phyloP scores from a whole-genome alignment of 2,797 vertebrate species.

The Paguma larvata region DNA sequence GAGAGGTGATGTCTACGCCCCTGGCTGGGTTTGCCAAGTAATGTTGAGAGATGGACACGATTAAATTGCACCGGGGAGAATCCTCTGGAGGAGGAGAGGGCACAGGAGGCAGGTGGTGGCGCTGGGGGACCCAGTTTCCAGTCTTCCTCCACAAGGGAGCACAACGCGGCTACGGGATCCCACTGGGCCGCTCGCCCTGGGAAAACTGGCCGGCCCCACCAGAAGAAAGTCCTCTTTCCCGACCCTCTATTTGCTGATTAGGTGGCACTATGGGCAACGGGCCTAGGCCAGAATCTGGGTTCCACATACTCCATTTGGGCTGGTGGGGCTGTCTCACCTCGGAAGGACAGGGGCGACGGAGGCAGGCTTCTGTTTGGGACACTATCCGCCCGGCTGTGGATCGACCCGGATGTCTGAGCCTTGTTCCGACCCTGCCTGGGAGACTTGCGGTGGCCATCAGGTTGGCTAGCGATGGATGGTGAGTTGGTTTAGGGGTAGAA shows the following conservation, averaged over 20 bases:
- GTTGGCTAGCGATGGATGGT: neutral
- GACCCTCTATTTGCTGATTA: neutral
- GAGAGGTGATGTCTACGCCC: constrained; percentile 79
- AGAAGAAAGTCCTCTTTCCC: neutral
- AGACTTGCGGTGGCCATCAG: accelerated
- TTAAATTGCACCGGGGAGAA: neutral
- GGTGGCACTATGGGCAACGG: accelerated
- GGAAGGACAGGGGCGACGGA: neutral
- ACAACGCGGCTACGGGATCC: neutral
- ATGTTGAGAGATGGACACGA: constrained; percentile 80
- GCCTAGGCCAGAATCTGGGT: neutral
- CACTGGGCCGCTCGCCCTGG: accelerated
- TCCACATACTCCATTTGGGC: neutral
- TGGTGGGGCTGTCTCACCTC: neutral
- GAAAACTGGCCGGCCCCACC: neutral
- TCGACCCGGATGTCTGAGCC: neutral
- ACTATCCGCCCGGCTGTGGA: neutral
- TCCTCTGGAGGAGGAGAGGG: neutral
- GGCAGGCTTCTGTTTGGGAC: neutral
- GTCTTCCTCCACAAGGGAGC: neutral
- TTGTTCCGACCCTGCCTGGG: neutral
- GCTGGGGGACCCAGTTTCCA: neutral
- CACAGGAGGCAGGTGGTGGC: neutral
- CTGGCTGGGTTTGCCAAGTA: constrained; percentile 80
- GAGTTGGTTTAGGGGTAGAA: neutral